Percentiles rank a stretch among this genome's conserved stretches.
These are phyloP conservation scores for Carcinoscorpius rotundicauda DNA, from an alignment of 1,140 invertebrate genomes.

Conservation along the genomic window DNA sequence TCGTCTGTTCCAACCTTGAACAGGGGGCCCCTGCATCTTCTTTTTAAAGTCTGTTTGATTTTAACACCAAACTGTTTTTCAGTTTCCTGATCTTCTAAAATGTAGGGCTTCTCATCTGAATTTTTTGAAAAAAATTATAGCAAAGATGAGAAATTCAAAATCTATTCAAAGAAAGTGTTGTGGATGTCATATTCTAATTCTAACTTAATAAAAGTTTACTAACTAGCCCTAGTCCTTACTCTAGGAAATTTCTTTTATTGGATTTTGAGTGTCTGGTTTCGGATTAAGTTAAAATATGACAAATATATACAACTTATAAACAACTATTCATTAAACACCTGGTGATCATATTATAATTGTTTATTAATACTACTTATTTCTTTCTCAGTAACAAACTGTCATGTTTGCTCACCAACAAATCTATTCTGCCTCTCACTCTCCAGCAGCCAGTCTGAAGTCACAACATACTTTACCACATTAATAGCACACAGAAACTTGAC, in stretches of 20 bases:
- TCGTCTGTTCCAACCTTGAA: constrained; percentile 23
- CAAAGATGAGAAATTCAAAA: background rate
- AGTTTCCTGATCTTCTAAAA: constrained; percentile 56
- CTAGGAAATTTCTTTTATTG: no score
- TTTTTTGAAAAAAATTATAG: constrained; percentile 8
- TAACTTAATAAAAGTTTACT: no score
- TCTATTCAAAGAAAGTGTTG: background rate
- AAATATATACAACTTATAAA: constrained; percentile 4
- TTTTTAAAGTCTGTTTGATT: constrained; percentile 54
- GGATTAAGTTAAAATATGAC: background rate
- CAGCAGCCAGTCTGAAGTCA: constrained; percentile 67
- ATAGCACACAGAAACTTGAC: constrained; percentile 74
- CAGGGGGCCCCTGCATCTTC: constrained; percentile 41
- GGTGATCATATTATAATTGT: background rate
- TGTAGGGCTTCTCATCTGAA: constrained; percentile 31
- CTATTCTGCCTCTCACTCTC: constrained; percentile 59
- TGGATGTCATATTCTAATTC: background rate
- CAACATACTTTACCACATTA: constrained; percentile 57
- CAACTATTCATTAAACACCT: background rate
- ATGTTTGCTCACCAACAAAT: constrained; percentile 46
- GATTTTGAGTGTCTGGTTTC: no score
- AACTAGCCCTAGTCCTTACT: no score
- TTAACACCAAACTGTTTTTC: constrained; percentile 65
- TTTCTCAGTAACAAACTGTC: background rate
- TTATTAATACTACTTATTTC: background rate